Conservation (phyloP, 2,113 vertebrate genomes). For the Myodes glareolus region DNA sequence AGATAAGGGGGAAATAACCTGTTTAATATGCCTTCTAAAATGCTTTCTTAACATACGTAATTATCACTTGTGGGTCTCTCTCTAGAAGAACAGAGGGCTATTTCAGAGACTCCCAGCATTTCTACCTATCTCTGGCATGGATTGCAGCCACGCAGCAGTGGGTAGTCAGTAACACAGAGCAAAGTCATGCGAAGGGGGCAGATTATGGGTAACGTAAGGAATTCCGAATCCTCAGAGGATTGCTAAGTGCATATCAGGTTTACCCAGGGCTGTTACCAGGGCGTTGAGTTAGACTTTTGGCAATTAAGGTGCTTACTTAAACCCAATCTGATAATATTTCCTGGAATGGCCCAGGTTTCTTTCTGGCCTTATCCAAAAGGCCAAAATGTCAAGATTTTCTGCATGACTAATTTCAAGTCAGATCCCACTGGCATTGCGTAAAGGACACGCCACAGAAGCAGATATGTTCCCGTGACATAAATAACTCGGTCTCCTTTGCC, state of each 20-base stretch:
- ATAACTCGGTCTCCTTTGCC: conserved; percentile 20
- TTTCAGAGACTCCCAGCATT: neutral
- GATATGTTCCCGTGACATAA: conserved; percentile 41
- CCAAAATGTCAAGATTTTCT: conserved; percentile 42
- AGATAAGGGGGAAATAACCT: too few species aligned
- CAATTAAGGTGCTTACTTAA: conserved; percentile 46
- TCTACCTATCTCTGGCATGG: neutral
- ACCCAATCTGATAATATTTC: conserved; percentile 50
- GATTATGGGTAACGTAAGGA: neutral
- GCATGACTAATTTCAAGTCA: neutral
- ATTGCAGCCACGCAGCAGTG: neutral
- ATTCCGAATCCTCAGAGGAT: conserved; percentile 20
- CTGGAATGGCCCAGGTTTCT: conserved; percentile 80
- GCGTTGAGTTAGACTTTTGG: conserved; percentile 46
- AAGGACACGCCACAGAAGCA: conserved; percentile 27
- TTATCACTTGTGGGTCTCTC: neutral
- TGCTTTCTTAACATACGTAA: neutral
- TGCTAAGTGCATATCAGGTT: conserved; percentile 56
- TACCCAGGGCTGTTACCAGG: conserved; percentile 60
- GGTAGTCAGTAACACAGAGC: neutral
- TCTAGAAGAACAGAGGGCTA: neutral
- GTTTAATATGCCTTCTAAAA: neutral
- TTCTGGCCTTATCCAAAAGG: conserved; percentile 63
- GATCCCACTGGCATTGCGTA: conserved; percentile 28
- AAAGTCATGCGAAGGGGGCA: neutral